Conservation (phyloP, 2,888 invertebrate species). For the Drosophila atripex region DNA sequence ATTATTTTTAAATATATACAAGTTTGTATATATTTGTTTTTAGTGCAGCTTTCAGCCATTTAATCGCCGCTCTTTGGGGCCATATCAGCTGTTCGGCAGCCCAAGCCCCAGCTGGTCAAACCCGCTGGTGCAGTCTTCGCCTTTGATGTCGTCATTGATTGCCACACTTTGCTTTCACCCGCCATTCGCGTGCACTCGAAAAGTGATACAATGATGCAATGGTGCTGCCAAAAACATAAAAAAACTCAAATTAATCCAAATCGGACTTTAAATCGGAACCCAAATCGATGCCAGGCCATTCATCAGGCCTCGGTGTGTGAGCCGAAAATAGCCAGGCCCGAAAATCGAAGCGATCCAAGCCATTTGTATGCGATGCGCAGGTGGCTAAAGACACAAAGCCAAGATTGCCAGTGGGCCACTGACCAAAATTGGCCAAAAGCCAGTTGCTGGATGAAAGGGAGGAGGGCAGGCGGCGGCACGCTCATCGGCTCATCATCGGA, state of each 20-base stretch:
- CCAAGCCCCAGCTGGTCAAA: constrained; percentile 63
- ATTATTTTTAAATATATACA: background rate
- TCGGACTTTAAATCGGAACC: constrained; percentile 20
- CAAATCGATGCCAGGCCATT: constrained; percentile 62
- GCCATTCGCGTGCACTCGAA: constrained; percentile 60
- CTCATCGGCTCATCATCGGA: constrained; percentile 3
- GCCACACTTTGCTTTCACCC: constrained; percentile 79
- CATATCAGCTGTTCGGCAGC: constrained; percentile 64
- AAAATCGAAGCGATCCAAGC: constrained; percentile 35
- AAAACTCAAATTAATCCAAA: constrained; percentile 28
- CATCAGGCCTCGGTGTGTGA: constrained; percentile 56
- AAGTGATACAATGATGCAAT: constrained; percentile 62
- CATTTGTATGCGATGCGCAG: constrained; percentile 71
- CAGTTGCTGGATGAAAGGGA: constrained; percentile 1
- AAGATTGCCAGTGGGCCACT: constrained; percentile 58
- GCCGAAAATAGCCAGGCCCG: constrained; percentile 62
- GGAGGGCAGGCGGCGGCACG: constrained; percentile 4
- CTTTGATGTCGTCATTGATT: constrained; percentile 80
- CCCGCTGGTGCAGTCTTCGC: constrained; percentile 63
- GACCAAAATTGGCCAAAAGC: constrained; percentile 69
- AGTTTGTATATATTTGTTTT: constrained; percentile 1
- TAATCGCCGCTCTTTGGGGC: constrained; percentile 1
- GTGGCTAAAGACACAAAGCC: constrained; percentile 10
- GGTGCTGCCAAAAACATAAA: constrained; percentile 40
- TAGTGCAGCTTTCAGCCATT: constrained; percentile 6